These are phyloP conservation scores for Drosophila greeni DNA, from an alignment of 2,888 invertebrate species.

Conservation along the genomic window DNA sequence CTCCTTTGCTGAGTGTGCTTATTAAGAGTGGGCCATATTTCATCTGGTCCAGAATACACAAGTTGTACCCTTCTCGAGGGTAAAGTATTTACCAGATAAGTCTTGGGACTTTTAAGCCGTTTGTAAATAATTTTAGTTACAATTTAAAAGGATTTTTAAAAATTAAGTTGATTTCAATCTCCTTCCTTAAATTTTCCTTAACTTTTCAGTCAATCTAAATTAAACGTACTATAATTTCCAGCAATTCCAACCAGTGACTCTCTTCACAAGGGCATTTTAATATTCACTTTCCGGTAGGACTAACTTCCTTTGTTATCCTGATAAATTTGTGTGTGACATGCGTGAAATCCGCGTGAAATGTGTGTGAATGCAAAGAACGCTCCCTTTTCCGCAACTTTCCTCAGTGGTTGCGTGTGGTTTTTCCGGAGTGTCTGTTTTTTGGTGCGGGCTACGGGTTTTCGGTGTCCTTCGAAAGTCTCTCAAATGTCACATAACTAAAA, in stretches of 20 bases:
- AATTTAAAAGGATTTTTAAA: background rate
- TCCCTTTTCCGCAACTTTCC: conserved; percentile 15
- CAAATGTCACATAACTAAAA: conserved; percentile 60
- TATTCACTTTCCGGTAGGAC: background rate
- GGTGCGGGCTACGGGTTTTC: conserved; percentile 11
- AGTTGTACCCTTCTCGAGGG: conserved; percentile 3
- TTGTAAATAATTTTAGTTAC: background rate
- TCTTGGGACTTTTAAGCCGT: background rate
- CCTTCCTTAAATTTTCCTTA: background rate
- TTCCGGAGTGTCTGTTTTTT: conserved; percentile 1
- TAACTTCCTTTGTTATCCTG: conserved; percentile 43
- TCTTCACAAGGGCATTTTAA: background rate
- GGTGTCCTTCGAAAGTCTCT: conserved; percentile 63
- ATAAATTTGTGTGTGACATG: conserved; percentile 56
- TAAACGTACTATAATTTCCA: background rate
- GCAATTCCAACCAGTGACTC: background rate
- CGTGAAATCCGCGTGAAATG: conserved; percentile 40
- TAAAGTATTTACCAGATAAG: background rate
- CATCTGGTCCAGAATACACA: conserved; percentile 47
- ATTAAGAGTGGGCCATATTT: conserved; percentile 64
- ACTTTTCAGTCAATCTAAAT: background rate
- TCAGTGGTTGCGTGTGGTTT: conserved; percentile 11
- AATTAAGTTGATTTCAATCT: background rate
- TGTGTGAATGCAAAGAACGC: conserved; percentile 37
- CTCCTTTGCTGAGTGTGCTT: conserved; percentile 48